phyloP scores from a whole-genome alignment of 2,888 invertebrate species.

The Plutella xylostella region DNA sequence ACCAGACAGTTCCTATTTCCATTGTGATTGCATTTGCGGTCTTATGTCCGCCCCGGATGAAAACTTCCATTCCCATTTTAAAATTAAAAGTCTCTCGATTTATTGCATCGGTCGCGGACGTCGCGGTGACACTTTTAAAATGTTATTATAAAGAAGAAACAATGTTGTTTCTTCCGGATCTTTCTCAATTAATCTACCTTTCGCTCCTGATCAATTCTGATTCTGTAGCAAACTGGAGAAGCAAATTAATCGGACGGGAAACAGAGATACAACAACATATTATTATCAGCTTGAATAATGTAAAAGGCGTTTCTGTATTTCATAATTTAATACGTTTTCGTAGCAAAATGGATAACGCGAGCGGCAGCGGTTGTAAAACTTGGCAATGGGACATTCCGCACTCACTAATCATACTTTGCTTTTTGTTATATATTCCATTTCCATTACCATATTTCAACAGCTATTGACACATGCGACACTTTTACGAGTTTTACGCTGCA shows the following conservation, averaged over 20 bases:
- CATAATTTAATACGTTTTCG: not conserved
- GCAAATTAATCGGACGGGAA: not conserved
- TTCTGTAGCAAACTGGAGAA: not conserved
- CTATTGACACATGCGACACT: constrained; percentile 68
- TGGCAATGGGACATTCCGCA: constrained; percentile 60
- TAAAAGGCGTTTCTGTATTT: not conserved
- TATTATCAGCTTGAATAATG: not conserved
- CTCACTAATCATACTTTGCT: constrained; percentile 69
- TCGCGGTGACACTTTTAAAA: too few relatives aligned
- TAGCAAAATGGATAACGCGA: not conserved
- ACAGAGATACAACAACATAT: too few relatives aligned
- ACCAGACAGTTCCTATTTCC: constrained; percentile 36
- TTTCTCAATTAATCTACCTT: not conserved
- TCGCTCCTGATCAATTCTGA: not conserved
- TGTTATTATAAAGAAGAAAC: not conserved
- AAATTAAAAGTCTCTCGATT: too few relatives aligned
- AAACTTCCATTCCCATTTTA: too few relatives aligned
- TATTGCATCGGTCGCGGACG: too few relatives aligned
- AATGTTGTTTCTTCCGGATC: not conserved
- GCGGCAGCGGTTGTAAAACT: constrained; percentile 42
- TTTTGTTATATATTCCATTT: constrained; percentile 70
- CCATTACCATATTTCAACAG: constrained; percentile 69
- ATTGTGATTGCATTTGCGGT: constrained; percentile 34
- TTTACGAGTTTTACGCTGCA: constrained; percentile 59
- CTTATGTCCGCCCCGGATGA: too few relatives aligned